Evolutionary conservation across 2,888 invertebrate genomes (phyloP), one percentile per base, ranked within the genome.

Genomic region (Euspilapteryx auroguttella): DNA sequence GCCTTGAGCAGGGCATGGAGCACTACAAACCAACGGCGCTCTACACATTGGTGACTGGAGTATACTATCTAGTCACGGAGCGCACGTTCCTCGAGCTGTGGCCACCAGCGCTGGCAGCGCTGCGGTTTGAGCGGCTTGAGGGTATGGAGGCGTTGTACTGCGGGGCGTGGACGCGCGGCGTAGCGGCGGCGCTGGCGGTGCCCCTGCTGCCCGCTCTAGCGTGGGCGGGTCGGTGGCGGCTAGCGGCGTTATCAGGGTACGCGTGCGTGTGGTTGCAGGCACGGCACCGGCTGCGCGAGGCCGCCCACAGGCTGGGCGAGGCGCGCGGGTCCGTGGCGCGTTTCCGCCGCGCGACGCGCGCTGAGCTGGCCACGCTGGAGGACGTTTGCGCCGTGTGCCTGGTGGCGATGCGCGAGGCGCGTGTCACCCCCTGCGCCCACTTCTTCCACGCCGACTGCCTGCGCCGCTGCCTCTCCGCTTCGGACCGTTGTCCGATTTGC

Each of bases 341-440:
- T 41, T 86, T 85, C 41, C 62, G 85, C 23, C 69, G 78, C 7
- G 89, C 88, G 12, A 82, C 83, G 2, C 32, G 50, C 0, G 81
- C 82, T 7, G 89, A 89, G 45, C 75, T 89, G 21, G 68, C 76
- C 8, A 79, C 79, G 24, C 79, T 85, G 32, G 87, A 89, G 42
- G 89, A 89, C 41, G 86, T 89, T 1, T 89, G 89, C 49, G 86
- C 88, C 1, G 86, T 89, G 3, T 89, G 89, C 44, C 69, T 89
- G 21, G 83, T 80, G 35, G 49, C 65, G 2, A 87, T 89, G 87
- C 66, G 66, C 28, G 79, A 82, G 5, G 89, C 89, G 0, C 73
- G 88, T 21, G 81, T 88, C 7, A 89, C 89, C 1, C 88, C 88
- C 0, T 89, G 89, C 47, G 85, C 86, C 27, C 89, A 89, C 49